phyloP scores from a whole-genome alignment of 1,140 invertebrate genomes.

The Tribolium madens region DNA sequence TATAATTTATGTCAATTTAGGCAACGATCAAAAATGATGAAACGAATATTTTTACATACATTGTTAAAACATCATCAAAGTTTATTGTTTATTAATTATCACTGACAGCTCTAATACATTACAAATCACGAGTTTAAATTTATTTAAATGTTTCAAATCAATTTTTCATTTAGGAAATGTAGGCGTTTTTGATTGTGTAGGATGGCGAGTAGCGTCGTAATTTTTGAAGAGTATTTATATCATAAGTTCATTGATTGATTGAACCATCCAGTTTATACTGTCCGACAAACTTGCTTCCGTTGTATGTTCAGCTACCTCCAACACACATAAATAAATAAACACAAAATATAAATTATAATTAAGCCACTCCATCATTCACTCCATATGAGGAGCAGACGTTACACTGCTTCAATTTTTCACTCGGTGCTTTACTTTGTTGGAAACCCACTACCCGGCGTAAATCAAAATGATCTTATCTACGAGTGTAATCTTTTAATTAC shows the following conservation, averaged over 20 bases:
- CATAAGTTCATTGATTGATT: slow-evolving; percentile 30
- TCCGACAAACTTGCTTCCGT: slow-evolving; percentile 29
- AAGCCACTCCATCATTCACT: slow-evolving; percentile 25
- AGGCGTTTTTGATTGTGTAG: slow-evolving; percentile 22
- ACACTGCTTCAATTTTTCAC: slow-evolving; percentile 2
- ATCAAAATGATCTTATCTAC: slow-evolving; percentile 36
- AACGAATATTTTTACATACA: slow-evolving; percentile 3
- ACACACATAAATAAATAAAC: slow-evolving; percentile 33
- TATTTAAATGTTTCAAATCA: slow-evolving; percentile 5
- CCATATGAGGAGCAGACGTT: slow-evolving; percentile 6
- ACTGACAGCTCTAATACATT: slow-evolving; percentile 1
- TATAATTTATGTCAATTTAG: slow-evolving; percentile 3
- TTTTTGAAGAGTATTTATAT: slow-evolving; percentile 32
- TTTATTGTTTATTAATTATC: slow-evolving; percentile 7
- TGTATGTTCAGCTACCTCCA: slow-evolving; percentile 30
- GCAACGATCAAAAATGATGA: not conserved
- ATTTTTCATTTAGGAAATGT: slow-evolving; percentile 5
- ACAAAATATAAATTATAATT: slow-evolving; percentile 35
- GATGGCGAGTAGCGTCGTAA: not conserved
- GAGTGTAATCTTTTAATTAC: slow-evolving; percentile 39
- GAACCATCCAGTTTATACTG: slow-evolving; percentile 22
- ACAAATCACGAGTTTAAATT: slow-evolving; percentile 7
- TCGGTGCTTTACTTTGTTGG: slow-evolving; percentile 34
- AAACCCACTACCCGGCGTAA: slow-evolving; percentile 13
- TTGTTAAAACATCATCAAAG: not conserved